Evolutionary conservation across 2,797 vertebrate genomes (phyloP), one percentile per base, ranked within the genome.

Genomic region (Syngnathus rostellatus): DNA sequence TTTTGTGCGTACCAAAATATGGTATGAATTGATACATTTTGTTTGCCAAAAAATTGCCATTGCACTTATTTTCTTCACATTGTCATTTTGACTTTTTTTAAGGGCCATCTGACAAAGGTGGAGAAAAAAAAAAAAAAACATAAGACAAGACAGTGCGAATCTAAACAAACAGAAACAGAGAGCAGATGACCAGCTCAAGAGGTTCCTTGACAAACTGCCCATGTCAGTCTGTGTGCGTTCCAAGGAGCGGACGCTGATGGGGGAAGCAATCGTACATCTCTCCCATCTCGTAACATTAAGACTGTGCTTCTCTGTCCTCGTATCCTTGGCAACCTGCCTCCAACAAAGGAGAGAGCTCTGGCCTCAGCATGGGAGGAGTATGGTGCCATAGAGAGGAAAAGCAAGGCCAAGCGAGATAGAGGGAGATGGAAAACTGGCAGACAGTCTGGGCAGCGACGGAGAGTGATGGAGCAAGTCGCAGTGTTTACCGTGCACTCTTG

Each of bases 311-410:
- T 84, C 74, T 85, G 81, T 74, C 81, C 84, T 82, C 72, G 85
- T 90, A 91, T 88, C 89, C 89, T 88, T 89, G 88, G 89, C 85
- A 91, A 91, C 89, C 82, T 89, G 86, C 86, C 78, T 87, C 78
- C 82, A 88, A 86, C 81, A 86, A 89, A 82, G 82, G 78, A 75
- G 79, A 77, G 77, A 81, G 83, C 79, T 83, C 77, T 81, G 78
- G 76, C 81, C 82, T 83, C 83, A 83, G 82, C 75, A 84, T 83
- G 78, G 75, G 82, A 86, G 85, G 77, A 80, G 79, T 67, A 75
- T 54, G 60, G 83, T 80, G 83, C 81, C 75, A 84, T 62, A 72
- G 71, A 81, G 83, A 85, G 82, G 68, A 79, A 82, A 81, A 81
- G 79, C 77, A 74, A 84, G 71, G 78, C 72, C 57, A 71, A 79